Evolutionary conservation across 2,113 vertebrate genomes (phyloP).

Genomic region (Carettochelys insculpta): DNA sequence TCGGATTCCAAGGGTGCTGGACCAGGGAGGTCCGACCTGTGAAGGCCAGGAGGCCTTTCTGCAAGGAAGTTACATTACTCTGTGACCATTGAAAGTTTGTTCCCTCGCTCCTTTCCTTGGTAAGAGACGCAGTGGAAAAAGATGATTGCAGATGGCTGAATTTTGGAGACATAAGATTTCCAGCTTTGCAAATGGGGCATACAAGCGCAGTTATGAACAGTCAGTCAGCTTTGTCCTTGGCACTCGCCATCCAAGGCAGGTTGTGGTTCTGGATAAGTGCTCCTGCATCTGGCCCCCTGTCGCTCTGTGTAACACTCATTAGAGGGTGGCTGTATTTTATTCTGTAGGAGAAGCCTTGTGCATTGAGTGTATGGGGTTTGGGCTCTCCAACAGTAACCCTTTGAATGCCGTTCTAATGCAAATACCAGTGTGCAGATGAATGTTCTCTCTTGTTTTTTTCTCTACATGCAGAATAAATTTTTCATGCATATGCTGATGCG

Average conservation of each 20-base stretch:
- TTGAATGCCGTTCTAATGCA: neutral
- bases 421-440: neutral
- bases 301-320: neutral
- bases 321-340: neutral
- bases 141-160: neutral
- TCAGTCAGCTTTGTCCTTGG: neutral
- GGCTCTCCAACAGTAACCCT: neutral
- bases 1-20: too few species aligned
- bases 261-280: neutral
- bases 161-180: neutral
- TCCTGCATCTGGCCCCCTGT: neutral
- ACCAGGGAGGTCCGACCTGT: too few species aligned
- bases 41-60: too few species aligned
- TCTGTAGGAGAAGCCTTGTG: neutral
- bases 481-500: too few species aligned
- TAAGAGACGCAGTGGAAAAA: neutral
- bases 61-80: neutral
- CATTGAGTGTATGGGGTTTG: neutral
- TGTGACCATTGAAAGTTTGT: neutral
- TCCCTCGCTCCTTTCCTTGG: neutral
- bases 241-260: neutral
- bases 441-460: too few species aligned
- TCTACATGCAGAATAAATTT: too few species aligned
- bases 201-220: neutral
- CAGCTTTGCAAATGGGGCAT: neutral